phyloP scores from a whole-genome alignment of 2,888 invertebrate species.

The Protophormia terraenovae region DNA sequence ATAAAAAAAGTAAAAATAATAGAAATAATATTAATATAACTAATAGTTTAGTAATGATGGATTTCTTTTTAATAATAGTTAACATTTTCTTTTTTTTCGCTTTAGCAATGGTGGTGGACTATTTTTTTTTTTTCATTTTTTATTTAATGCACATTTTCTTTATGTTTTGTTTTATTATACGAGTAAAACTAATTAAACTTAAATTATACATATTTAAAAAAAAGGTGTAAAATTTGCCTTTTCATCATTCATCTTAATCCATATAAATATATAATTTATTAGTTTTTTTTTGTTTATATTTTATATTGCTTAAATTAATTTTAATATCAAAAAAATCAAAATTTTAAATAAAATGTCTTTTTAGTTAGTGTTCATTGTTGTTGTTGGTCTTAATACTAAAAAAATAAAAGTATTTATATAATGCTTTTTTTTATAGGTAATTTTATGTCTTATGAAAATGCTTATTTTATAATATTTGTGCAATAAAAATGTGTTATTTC shows the following conservation, averaged over 20 bases:
- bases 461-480: constrained; percentile 25
- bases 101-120: constrained; percentile 33
- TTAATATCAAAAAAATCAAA: constrained; percentile 29
- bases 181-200: constrained; percentile 17
- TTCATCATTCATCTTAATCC: neutral
- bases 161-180: neutral
- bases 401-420: neutral
- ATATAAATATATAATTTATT: neutral
- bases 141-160: neutral
- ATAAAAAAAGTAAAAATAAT: neutral
- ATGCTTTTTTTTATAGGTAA: neutral
- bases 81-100: neutral
- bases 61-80: constrained; percentile 21
- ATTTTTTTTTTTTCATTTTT: neutral
- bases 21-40: neutral
- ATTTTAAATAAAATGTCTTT: constrained; percentile 22
- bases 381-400: constrained; percentile 22
- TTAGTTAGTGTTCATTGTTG: neutral
- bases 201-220: constrained; percentile 3
- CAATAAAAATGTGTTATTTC: constrained; percentile 14
- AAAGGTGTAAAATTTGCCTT: constrained; percentile 8
- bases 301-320: constrained; percentile 50
- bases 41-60: constrained; percentile 3
- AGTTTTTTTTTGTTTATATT: neutral
- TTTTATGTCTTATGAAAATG: neutral